A percentile compares a stretch with the other conserved stretches of the same genome.
Conservation (phyloP, 2,888 invertebrate genomes). For the Seira ritae region DNA sequence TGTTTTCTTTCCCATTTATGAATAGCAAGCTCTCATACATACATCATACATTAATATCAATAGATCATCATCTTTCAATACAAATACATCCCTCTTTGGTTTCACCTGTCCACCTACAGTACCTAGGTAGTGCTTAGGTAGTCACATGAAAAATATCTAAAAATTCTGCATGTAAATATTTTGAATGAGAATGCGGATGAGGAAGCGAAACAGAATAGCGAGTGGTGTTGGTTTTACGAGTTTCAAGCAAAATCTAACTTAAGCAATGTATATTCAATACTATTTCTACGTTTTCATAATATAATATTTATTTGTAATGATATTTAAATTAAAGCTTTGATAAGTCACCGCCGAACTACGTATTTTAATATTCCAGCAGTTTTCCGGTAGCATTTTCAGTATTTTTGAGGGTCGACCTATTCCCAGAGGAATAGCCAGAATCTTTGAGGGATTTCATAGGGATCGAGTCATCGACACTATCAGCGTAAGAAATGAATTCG, state of each 20-base stretch:
- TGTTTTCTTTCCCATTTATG: neutral
- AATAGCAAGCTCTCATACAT: neutral
- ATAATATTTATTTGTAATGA: neutral
- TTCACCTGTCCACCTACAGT: too few species aligned
- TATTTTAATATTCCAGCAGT: neutral
- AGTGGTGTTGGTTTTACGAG: too few species aligned
- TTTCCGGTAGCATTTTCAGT: neutral
- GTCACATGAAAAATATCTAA: too few species aligned
- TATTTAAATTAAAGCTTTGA: neutral
- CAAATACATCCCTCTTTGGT: too few species aligned
- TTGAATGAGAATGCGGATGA: too few species aligned
- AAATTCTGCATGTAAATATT: too few species aligned
- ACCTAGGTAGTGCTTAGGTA: too few species aligned
- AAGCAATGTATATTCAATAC: neutral
- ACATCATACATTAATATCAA: neutral
- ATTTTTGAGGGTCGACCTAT: neutral
- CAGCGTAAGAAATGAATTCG: conserved; percentile 32
- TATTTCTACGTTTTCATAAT: neutral
- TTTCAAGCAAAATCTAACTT: too few species aligned
- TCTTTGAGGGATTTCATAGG: conserved; percentile 31
- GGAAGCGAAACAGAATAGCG: too few species aligned
- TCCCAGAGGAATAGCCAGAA: neutral
- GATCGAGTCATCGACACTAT: conserved; percentile 32
- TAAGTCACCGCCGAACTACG: neutral
- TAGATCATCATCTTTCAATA: neutral